phyloP scores from a whole-genome alignment of 2,113 vertebrate genomes.

The Oplegnathus fasciatus region DNA sequence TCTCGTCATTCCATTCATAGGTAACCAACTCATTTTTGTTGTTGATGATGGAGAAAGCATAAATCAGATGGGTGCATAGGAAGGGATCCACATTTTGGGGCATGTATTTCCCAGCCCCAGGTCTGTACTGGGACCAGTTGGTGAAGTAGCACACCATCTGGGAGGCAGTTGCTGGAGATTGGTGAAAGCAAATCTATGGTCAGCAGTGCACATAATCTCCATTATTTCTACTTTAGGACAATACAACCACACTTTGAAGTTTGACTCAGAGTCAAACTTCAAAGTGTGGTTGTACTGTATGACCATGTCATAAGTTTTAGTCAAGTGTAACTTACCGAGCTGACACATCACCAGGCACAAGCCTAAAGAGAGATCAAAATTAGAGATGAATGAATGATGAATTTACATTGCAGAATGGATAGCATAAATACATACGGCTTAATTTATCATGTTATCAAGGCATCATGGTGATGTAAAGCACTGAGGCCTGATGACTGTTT shows the following conservation, averaged over 20 bases:
- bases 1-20: constrained; percentile 26
- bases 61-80: constrained; percentile 23
- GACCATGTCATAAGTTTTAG: not conserved
- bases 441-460: not conserved
- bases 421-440: not conserved
- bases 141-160: constrained; percentile 21
- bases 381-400: not conserved
- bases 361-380: constrained; percentile 3
- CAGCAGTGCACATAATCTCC: not conserved
- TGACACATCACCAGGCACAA: constrained; percentile 35
- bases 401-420: not conserved
- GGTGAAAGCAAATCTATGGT: not conserved
- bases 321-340: constrained; percentile 11
- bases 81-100: constrained; percentile 14
- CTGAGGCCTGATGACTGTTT: constrained; percentile 17
- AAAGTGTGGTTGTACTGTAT: not conserved
- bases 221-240: not conserved
- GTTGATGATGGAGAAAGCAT: constrained; percentile 25
- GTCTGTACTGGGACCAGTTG: constrained; percentile 25
- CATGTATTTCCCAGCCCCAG: constrained; percentile 11
- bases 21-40: constrained; percentile 14
- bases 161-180: constrained; percentile 7
- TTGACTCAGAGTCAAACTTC: too few relatives aligned
- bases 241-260: too few relatives aligned
- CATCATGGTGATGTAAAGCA: not conserved